Evolutionary conservation across 2,113 vertebrate genomes (phyloP), one percentile per base, ranked within the genome.

Genomic region (Gymnorhina tibicen): DNA sequence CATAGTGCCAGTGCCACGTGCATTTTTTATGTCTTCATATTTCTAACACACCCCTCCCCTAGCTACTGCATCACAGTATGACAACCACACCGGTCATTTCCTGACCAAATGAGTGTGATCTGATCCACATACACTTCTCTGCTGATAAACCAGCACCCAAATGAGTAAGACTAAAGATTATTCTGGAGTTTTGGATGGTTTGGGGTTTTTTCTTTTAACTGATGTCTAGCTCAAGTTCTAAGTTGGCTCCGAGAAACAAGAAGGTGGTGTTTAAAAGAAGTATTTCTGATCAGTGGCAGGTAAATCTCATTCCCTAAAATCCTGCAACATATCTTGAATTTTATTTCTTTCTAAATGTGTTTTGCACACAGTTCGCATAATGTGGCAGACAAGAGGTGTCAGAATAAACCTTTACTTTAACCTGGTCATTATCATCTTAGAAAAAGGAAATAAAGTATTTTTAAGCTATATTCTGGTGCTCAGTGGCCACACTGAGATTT

Each of bases 1-100:
- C 28, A 16, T 1, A 1, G 18, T 7, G 1, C 28, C 18, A 62
- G 16, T 10, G 19, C 32, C 63, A 72, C 0, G 0, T 13, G 13
- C 28, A 37, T 39, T 56, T 60, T 91, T 89, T 55, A 16, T 13
- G 44, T 37, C 33, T 74, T n/a, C 33, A 10, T 33, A 63, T 28
- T 75, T n/a, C 15, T 0, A 67, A 60, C 16, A 58, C 4, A 8
- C 27, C 24, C 39, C 26, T 77, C 56, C 56, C 30, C 10, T 20
- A 18, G 46, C 21, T 74, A 60, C 42, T 21, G 22, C 30, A 26
- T n/a, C n/a, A n/a, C n/a, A n/a, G 32, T 70, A 13, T 4, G 10
- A 59, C 44, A 63, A 52, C 32, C 50, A 64, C 50, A 85, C 9
- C 0, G 0, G 30, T 39, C 9, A 37, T 46, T 75, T 90, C 39